Conservation (phyloP, 2,797 vertebrate species). For the Sylvilagus floridanus region DNA sequence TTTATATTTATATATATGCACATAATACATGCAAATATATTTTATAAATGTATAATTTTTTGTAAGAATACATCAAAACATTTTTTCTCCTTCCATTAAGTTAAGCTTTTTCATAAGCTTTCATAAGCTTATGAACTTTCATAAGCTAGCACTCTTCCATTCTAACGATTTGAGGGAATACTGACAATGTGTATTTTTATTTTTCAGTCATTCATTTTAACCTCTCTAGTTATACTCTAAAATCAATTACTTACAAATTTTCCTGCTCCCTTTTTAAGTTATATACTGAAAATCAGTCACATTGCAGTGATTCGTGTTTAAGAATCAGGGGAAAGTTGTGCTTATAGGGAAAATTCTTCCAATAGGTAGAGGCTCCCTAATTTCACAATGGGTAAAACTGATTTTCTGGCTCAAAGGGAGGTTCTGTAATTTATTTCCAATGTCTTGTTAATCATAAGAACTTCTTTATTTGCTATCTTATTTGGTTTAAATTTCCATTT, state of each 20-base stretch:
- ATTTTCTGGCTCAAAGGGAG: neutral
- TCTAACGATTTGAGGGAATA: neutral
- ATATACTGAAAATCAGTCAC: neutral
- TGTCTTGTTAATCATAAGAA: neutral
- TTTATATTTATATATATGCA: neutral
- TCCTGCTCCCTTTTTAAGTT: neutral
- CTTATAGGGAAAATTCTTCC: slow-evolving; percentile 13
- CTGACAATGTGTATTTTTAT: neutral
- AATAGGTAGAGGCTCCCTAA: neutral
- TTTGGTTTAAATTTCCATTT: neutral
- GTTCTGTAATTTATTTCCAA: slow-evolving; percentile 40
- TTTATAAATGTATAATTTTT: neutral
- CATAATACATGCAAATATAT: neutral
- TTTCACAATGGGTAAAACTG: neutral
- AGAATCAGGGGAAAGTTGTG: neutral
- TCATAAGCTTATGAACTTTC: neutral
- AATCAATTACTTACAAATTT: slow-evolving; percentile 7
- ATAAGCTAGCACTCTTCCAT: neutral
- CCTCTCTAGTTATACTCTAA: neutral
- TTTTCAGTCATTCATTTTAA: slow-evolving; percentile 38
- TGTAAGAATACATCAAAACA: no score
- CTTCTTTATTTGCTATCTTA: neutral
- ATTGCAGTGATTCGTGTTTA: neutral
- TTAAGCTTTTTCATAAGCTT: neutral
- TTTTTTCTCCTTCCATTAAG: neutral